Evolutionary conservation across 2,888 invertebrate genomes (phyloP).

Genomic region (Calameuta filiformis): DNA sequence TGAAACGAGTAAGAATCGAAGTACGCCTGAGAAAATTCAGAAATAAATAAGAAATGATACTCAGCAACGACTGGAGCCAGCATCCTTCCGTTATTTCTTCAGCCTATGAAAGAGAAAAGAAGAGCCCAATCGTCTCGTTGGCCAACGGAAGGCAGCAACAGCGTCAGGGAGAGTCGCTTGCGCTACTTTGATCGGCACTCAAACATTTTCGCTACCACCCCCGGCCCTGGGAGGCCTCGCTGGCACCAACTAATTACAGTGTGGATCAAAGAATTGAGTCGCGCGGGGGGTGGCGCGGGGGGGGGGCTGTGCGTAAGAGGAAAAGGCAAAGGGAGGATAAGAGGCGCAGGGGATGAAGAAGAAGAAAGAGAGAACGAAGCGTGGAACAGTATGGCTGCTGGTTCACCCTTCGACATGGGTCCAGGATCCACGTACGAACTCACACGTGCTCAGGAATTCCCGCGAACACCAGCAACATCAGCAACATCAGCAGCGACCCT

Average conservation of each 20-base stretch:
- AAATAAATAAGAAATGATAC: background rate
- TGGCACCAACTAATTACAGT: slow-evolving; percentile 63
- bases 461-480: background rate
- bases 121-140: background rate
- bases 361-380: slow-evolving; percentile 29
- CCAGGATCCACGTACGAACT: background rate
- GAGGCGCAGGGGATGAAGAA: slow-evolving; percentile 16
- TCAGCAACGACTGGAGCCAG: too few species aligned
- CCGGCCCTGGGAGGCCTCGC: slow-evolving; percentile 23
- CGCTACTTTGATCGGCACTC: slow-evolving; percentile 63
- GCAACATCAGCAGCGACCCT: too few species aligned
- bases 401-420: slow-evolving; percentile 1
- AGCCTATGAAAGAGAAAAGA: too few species aligned
- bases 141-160: background rate
- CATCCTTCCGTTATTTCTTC: too few species aligned
- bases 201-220: slow-evolving; percentile 59
- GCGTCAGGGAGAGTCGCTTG: slow-evolving; percentile 32
- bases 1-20: too few species aligned
- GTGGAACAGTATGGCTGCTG: background rate
- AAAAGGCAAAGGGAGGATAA: slow-evolving; percentile 23
- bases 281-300: slow-evolving; percentile 35
- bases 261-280: slow-evolving; percentile 63
- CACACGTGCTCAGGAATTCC: background rate
- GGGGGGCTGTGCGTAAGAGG: slow-evolving; percentile 12
- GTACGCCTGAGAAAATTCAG: background rate